phyloP scores from a whole-genome alignment of 2,888 invertebrate species.

The Eupithecia pulchellata region DNA sequence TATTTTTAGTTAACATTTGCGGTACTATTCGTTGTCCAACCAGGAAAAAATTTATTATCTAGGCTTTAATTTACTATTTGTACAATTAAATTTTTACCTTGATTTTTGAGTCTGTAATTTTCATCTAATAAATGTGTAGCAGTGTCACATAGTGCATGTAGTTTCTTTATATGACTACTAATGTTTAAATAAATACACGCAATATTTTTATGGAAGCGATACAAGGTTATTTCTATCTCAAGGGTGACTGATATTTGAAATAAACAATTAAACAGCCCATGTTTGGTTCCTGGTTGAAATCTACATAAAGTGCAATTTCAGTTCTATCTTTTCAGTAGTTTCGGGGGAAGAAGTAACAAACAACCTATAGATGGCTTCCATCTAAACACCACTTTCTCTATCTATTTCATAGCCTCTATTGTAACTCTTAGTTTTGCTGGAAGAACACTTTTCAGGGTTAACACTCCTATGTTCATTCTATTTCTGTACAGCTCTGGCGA shows the following conservation, averaged over 20 bases:
- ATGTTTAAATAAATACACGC: background rate
- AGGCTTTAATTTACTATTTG: background rate
- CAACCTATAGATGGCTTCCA: too few species aligned
- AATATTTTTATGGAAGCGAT: background rate
- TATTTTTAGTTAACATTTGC: background rate
- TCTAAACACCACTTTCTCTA: too few species aligned
- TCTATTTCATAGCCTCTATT: too few species aligned
- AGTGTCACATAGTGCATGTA: background rate
- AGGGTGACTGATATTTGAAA: background rate
- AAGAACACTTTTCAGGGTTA: too few species aligned
- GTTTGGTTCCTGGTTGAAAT: background rate
- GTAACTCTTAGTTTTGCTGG: too few species aligned
- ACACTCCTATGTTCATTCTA: too few species aligned
- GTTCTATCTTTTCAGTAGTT: background rate
- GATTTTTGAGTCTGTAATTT: background rate
- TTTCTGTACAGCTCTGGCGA: too few species aligned
- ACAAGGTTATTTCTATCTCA: background rate
- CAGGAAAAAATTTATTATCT: background rate
- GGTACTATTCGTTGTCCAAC: too few species aligned
- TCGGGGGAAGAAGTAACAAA: background rate
- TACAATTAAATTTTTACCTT: background rate
- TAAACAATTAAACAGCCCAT: background rate
- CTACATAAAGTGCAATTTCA: background rate
- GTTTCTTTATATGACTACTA: background rate
- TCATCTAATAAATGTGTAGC: background rate